Evolutionary conservation across 2,888 invertebrate species (phyloP).

Genomic region (Dasysyrphus tricinctus): DNA sequence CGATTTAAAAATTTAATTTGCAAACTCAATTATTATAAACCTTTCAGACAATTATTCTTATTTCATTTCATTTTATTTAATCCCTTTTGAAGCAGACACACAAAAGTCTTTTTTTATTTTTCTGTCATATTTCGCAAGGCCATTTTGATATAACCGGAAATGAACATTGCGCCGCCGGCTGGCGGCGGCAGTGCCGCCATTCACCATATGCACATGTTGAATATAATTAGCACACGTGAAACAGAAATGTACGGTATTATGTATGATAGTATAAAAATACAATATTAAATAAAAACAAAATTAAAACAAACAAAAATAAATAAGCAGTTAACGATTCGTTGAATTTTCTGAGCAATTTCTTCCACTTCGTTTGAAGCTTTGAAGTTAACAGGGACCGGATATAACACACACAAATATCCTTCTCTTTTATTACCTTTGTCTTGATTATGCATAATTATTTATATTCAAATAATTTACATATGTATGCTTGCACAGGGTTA

Average conservation of each 20-base stretch:
- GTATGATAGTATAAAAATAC: conserved; percentile 54
- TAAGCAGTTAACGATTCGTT: conserved; percentile 70
- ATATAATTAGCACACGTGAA: conserved; percentile 67
- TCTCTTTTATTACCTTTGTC: conserved; percentile 39
- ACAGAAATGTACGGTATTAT: conserved; percentile 64
- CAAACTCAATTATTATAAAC: conserved; percentile 27
- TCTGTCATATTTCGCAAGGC: background rate
- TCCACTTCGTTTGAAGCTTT: conserved; percentile 82
- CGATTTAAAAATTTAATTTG: conserved; percentile 44
- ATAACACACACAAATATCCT: conserved; percentile 45
- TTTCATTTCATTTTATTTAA: conserved; percentile 6
- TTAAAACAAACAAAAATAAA: conserved; percentile 20
- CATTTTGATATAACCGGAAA: conserved; percentile 28
- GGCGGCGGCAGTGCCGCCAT: background rate
- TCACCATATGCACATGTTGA: conserved; percentile 8
- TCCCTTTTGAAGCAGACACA: background rate
- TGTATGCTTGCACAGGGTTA: background rate
- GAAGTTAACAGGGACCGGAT: conserved; percentile 59
- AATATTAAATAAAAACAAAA: conserved; percentile 18
- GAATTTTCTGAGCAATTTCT: conserved; percentile 81
- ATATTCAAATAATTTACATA: conserved; percentile 13
- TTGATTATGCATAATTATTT: background rate
- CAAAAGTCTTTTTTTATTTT: background rate
- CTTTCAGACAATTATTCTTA: background rate
- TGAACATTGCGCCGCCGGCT: conserved; percentile 30